Evolutionary conservation across 2,888 invertebrate species (phyloP).

Genomic region (Spisula subtruncata): DNA sequence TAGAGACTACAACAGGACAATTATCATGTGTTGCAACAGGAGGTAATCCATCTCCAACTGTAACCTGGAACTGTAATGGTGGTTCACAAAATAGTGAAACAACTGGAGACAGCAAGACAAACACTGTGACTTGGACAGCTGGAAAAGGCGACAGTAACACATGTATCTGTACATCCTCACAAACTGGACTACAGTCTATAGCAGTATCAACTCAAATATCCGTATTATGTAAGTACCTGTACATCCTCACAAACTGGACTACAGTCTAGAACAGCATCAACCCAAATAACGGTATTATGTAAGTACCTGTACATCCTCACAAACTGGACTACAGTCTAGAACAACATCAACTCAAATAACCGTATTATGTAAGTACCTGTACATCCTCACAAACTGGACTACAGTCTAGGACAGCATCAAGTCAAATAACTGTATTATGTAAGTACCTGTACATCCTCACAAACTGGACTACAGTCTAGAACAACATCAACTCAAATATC

Average conservation of each 20-base stretch:
- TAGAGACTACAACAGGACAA: constrained; percentile 23
- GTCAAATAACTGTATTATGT: background rate
- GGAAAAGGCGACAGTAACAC: background rate
- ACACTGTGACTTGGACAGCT: constrained; percentile 12
- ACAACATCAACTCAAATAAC: background rate
- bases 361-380: constrained; percentile 7
- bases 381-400: background rate
- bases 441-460: background rate
- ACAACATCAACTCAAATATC: background rate
- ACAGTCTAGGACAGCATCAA: background rate
- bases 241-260: background rate
- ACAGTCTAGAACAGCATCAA: background rate
- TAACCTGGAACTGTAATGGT: constrained; percentile 23
- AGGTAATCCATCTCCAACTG: constrained; percentile 28
- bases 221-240: constrained; percentile 12
- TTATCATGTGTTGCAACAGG: constrained; percentile 10
- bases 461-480: background rate
- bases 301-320: background rate
- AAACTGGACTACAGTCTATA: background rate
- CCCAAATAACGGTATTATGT: background rate
- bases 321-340: background rate
- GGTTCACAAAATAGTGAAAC: background rate
- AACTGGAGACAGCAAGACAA: background rate
- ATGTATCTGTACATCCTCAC: background rate
- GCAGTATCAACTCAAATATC: background rate